phyloP scores from a whole-genome alignment of 2,888 invertebrate genomes.

The Amblyjoppa fuscipennis region DNA sequence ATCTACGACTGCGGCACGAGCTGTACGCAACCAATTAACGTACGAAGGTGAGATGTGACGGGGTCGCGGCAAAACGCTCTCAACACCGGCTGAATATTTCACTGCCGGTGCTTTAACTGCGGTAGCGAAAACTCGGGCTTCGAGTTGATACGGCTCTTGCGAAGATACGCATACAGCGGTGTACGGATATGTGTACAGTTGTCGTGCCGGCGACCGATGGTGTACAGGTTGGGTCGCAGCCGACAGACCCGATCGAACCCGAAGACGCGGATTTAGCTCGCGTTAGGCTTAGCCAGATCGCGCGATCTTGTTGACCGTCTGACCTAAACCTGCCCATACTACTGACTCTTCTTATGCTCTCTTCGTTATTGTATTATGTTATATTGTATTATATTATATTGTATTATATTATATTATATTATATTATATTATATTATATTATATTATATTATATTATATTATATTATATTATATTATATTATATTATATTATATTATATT shows the following conservation, averaged over 20 bases:
- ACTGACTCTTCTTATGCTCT: background rate
- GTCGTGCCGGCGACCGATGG: background rate
- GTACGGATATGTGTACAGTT: background rate
- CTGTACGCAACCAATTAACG: constrained; percentile 30
- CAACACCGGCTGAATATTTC: background rate
- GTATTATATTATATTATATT: too few relatives aligned
- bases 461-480: too few relatives aligned
- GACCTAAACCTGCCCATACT: constrained; percentile 10
- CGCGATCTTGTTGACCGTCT: constrained; percentile 10
- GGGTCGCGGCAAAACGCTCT: background rate
- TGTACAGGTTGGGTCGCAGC: background rate
- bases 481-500: too few relatives aligned
- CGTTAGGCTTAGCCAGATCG: background rate
- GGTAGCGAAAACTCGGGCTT: background rate
- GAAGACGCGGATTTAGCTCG: constrained; percentile 9
- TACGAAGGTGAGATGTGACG: constrained; percentile 19
- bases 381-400: too few relatives aligned
- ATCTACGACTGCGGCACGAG: constrained; percentile 7
- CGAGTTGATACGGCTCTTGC: background rate
- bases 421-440: too few relatives aligned
- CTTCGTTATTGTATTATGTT: too few relatives aligned
- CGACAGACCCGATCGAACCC: constrained; percentile 23
- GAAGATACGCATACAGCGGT: background rate
- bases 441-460: too few relatives aligned
- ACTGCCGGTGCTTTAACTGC: constrained; percentile 14